phyloP scores from a whole-genome alignment of 2,797 vertebrate species.

The Selene dorsalis region DNA sequence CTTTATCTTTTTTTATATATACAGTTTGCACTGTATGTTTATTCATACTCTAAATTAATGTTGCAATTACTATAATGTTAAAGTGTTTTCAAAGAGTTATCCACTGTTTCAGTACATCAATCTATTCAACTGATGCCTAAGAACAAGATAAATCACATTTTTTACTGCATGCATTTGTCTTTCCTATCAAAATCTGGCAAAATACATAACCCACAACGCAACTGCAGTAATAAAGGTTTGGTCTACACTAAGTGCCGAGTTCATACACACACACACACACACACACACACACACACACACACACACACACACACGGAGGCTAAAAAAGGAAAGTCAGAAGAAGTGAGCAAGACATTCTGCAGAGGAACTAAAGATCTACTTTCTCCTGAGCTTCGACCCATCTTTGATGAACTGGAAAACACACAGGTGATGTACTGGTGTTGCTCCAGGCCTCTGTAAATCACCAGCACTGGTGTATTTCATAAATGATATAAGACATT shows the following conservation, averaged over 20 bases:
- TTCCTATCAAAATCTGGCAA: background rate
- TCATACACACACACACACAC: background rate
- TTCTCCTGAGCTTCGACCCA: constrained; percentile 3
- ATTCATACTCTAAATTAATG: background rate
- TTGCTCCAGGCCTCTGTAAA: constrained; percentile 12
- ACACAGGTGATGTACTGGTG: background rate
- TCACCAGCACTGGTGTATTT: constrained; percentile 2
- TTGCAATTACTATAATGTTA: too few relatives aligned
- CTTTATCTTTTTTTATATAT: background rate
- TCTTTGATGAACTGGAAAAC: constrained; percentile 24
- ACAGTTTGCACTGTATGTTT: background rate
- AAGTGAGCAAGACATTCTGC: background rate
- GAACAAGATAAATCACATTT: too few relatives aligned
- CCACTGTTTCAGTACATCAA: too few relatives aligned
- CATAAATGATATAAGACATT: background rate
- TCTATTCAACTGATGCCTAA: too few relatives aligned
- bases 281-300: background rate
- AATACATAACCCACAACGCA: background rate
- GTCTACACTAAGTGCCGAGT: too few relatives aligned
- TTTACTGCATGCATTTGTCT: too few relatives aligned
- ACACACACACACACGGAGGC: background rate
- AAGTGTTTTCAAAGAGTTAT: too few relatives aligned
- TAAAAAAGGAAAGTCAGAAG: constrained; percentile 8
- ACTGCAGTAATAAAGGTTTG: background rate
- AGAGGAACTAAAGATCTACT: constrained; percentile 13